Percentiles rank a stretch among this genome's conserved stretches.
These are phyloP conservation scores for Ceramica pisi DNA, from an alignment of 2,888 invertebrate species.

Conservation along the genomic window DNA sequence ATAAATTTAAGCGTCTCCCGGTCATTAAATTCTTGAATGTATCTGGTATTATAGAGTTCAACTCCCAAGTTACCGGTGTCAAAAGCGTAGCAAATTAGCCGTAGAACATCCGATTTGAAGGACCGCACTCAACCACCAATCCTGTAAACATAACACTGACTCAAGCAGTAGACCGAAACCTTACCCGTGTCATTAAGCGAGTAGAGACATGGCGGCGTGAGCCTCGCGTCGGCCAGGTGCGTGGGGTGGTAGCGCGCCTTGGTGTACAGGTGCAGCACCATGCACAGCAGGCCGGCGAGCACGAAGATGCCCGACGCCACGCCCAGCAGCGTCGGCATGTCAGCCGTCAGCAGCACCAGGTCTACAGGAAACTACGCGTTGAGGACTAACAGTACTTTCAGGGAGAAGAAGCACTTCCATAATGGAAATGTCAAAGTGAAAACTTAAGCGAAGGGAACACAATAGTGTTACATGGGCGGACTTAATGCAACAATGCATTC, in stretches of 20 bases:
- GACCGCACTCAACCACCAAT: too few relatives aligned
- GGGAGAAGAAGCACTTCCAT: not conserved
- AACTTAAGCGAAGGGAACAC: too few relatives aligned
- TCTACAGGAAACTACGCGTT: conserved; percentile 86
- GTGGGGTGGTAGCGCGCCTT: conserved; percentile 92
- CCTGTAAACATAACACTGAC: not conserved
- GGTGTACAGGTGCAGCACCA: conserved; percentile 96
- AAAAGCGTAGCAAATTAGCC: too few relatives aligned
- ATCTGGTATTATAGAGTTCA: too few relatives aligned
- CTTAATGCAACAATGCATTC: too few relatives aligned
- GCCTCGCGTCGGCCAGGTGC: conserved; percentile 95
- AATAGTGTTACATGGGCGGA: too few relatives aligned
- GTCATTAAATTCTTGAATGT: too few relatives aligned
- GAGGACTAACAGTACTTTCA: not conserved
- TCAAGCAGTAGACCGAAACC: conserved; percentile 10
- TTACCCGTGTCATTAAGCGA: conserved; percentile 95
- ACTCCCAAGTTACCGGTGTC: too few relatives aligned
- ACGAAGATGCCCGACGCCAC: conserved; percentile 96
- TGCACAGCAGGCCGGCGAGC: conserved; percentile 96
- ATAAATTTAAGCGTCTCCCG: too few relatives aligned
- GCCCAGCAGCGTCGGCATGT: conserved; percentile 96
- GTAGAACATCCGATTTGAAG: too few relatives aligned
- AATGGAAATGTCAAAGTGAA: too few relatives aligned
- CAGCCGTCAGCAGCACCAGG: conserved; percentile 95
- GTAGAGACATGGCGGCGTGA: conserved; percentile 96